Evolutionary conservation across 2,113 vertebrate genomes (phyloP).

Genomic region (Amblyopsis rosae): DNA sequence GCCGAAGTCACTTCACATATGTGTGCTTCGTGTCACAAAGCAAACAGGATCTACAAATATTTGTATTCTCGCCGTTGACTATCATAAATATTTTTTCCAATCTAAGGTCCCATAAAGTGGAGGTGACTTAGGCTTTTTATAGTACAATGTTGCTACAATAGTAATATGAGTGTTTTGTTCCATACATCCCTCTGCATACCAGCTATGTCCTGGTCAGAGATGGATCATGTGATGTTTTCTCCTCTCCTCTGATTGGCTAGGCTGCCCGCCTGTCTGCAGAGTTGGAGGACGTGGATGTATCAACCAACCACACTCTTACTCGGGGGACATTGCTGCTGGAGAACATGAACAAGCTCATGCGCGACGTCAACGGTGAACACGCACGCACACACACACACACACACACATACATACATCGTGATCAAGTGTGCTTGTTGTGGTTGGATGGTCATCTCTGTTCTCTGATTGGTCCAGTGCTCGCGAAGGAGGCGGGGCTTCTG

Average conservation of each 20-base stretch:
- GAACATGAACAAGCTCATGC: conserved; percentile 72
- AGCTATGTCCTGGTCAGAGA: background rate
- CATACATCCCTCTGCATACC: too few species aligned
- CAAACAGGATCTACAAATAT: too few species aligned
- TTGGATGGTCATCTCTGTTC: background rate
- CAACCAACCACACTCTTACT: conserved; percentile 67
- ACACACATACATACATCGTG: conserved; percentile 31
- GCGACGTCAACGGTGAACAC: conserved; percentile 77
- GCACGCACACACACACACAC: fast-evolving
- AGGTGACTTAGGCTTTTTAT: too few species aligned
- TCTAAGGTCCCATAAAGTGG: too few species aligned
- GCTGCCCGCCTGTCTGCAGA: conserved; percentile 53
- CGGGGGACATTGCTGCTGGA: conserved; percentile 71
- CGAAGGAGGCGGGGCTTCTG: conserved; percentile 68
- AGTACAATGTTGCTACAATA: too few species aligned
- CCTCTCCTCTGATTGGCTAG: conserved; percentile 68
- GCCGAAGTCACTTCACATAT: too few species aligned
- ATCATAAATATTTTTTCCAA: too few species aligned
- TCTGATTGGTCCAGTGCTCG: conserved; percentile 71
- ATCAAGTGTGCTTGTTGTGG: background rate
- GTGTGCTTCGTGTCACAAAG: too few species aligned
- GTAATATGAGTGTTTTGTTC: too few species aligned
- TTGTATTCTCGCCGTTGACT: too few species aligned
- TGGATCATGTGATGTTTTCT: background rate
- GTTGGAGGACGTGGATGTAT: conserved; percentile 56